Base-by-base conservation (phyloP, 1,140 invertebrate genomes). In the Drosophila sp. region DNA sequence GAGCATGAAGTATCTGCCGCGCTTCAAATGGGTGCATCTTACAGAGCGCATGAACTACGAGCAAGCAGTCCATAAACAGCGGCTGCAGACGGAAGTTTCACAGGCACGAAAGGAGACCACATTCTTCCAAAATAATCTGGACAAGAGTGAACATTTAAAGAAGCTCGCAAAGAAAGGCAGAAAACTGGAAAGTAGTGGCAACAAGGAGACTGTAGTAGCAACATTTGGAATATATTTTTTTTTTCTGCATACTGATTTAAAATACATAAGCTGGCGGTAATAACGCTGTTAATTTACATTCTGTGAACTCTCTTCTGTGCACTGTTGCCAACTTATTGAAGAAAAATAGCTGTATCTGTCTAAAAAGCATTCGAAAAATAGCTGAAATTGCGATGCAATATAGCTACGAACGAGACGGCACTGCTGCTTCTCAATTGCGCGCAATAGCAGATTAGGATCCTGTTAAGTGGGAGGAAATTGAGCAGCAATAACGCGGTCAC, bases 11-110 rank as follows among this genome's bases (percentile, higher is more conserved):
- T 99, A 99, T 92, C 94, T 99, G 57, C 95, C 96, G 6, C 95
- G 97, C 72, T 99, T 99, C 91, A 98, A 98, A 92, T 99, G 98
- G 98, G 93, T 95, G 48, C 97, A 99, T 93, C 93, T 99, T 14
- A 97, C 96, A 89, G 98, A 99, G 92, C 94, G 97, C 81, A 93
- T 99, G 62, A 95, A 96, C 11, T 98, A 99, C 93, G 98, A 99
- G 92, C 95, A 95, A 91, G 97, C 97, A 29, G 96, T 97, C 6
- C 95, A 95, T 75, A 96, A 97, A 90, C 97, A 99, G 91, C 94
- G 96, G 91, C 91, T 99, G 41, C 92, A 96, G 70, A 94, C 96
- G 13, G 98, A 99, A 93, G 97, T 99, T 50, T 94, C 97, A 4
- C 96, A 98, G 89, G 97, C 96, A 0, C 98, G 98, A 92, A 95